Evolutionary conservation across 2,113 vertebrate species (phyloP), one percentile per base, ranked within the genome.

Genomic region (Cyprinodon tularosa): DNA sequence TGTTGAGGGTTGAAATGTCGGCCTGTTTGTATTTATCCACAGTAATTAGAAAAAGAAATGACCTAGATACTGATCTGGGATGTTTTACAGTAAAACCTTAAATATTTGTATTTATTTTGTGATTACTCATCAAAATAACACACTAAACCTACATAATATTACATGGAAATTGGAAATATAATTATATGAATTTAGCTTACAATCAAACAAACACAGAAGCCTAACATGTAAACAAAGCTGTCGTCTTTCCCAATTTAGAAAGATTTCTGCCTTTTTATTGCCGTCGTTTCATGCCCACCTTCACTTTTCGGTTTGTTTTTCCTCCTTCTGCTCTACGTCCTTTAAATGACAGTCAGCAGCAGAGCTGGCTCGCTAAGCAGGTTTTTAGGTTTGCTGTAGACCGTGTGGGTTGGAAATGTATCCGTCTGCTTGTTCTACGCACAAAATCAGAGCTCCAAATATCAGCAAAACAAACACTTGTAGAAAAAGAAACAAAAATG

Each of bases 341-440:
- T 80, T 77, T 12, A 66, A 45, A 77, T 77, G 74, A 72, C 64
- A 77, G 66, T 77, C 82, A 76, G 79, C 85, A 53, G 68, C 78
- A 50, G 66, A 66, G 44, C 68, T n/a, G 53, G 22, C 62, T 66
- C 59, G 36, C n/a, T 59, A 22, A 10, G 10, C 48, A 76, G 62
- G 53, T 12, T 69, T 62, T 37, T 45, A 22, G 61, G 45, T 61
- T 62, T 12, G 4, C 20, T 68, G 62, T 3, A 44, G 40, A 50
- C 60, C 20, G 64, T 70, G 72, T 66, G 81, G 62, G 61, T 66
- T 64, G 61, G 66, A 45, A 82, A 73, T 40, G 48, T 57, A 57
- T 72, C 72, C 48, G 62, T 57, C 57, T 74, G 64, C 61, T 72
- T 29, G 45, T 78, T 61, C 62, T 73, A 74, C 17, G 61, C 53